A percentile compares a stretch with the other conserved stretches of the same genome.
Conservation (phyloP, 2,888 invertebrate genomes). For the Lampropteryx suffumata region DNA sequence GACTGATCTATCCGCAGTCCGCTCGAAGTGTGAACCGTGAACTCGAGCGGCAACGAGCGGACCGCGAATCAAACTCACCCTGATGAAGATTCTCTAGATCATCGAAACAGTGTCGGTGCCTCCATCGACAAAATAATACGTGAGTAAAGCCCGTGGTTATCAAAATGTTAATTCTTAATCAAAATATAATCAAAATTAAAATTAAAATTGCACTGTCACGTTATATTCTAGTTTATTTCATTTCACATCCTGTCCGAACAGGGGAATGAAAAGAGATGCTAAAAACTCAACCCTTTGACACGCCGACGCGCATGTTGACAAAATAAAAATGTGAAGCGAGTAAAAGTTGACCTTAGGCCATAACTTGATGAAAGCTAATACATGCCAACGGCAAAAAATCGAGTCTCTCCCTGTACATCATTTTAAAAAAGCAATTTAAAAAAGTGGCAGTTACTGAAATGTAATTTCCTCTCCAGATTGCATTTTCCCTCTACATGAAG, state of each 20-base stretch:
- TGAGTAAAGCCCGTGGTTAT: too few relatives aligned
- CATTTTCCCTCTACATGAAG: neutral
- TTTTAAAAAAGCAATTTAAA: constrained; percentile 1
- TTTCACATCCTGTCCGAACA: neutral
- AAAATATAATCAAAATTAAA: too few relatives aligned
- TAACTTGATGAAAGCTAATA: neutral
- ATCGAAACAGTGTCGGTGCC: too few relatives aligned
- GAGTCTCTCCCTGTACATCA: neutral
- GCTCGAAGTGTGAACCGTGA: too few relatives aligned
- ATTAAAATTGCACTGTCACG: too few relatives aligned
- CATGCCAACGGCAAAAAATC: neutral
- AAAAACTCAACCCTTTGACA: constrained; percentile 1
- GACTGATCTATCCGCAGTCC: too few relatives aligned
- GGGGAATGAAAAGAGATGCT: neutral
- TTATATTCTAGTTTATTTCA: neutral
- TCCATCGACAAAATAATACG: too few relatives aligned
- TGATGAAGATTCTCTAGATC: too few relatives aligned
- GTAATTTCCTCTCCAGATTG: neutral
- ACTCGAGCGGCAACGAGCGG: too few relatives aligned
- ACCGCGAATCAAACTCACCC: too few relatives aligned
- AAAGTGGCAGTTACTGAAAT: neutral
- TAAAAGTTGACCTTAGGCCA: too few relatives aligned
- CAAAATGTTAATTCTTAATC: too few relatives aligned
- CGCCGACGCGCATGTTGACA: neutral
- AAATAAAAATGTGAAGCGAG: neutral